Evolutionary conservation across 2,888 invertebrate species (phyloP), one percentile per base, ranked within the genome.

Genomic region (Julus scandinavius): DNA sequence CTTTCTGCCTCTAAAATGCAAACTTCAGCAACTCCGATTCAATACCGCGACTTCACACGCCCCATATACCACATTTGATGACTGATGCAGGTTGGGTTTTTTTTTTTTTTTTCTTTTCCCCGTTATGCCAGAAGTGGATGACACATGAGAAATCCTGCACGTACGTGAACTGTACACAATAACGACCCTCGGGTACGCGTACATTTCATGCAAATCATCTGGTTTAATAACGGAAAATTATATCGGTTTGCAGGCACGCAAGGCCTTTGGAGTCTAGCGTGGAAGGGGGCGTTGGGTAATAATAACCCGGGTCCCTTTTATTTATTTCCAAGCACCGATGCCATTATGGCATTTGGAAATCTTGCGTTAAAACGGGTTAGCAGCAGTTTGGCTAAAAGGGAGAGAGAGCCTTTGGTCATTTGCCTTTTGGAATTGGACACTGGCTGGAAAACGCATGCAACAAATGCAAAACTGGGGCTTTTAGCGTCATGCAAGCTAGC

Each of bases 81-180:
- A 63, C 63, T 63, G 63, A 63, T 63, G 63, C 63, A n/a, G 17
- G 54, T n/a, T n/a, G n/a, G n/a, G n/a, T 63, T 63, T 63, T 63
- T 63, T 63, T 63, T n/a, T 63, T 63, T n/a, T n/a, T n/a, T n/a
- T n/a, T n/a, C n/a, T n/a, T n/a, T n/a, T n/a, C n/a, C n/a, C n/a
- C 63, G n/a, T n/a, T 63, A 13, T n/a, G n/a, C n/a, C 63, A 63
- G 17, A n/a, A 63, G 63, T 63, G 63, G 63, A 63, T 63, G 63
- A 63, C 63, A 63, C 63, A 63, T n/a, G 63, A 63, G 63, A 63
- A 63, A 63, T 63, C n/a, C 63, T 63, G 63, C 63, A 63, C 63
- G 63, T 63, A 63, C 63, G 63, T 63, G 63, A 63, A 63, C 63
- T 63, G 63, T 63, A 63, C 63, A 63, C 63, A 63, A 63, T 63